Evolutionary conservation across 1,140 invertebrate species (phyloP).

Genomic region (Drosophila biarmipes): DNA sequence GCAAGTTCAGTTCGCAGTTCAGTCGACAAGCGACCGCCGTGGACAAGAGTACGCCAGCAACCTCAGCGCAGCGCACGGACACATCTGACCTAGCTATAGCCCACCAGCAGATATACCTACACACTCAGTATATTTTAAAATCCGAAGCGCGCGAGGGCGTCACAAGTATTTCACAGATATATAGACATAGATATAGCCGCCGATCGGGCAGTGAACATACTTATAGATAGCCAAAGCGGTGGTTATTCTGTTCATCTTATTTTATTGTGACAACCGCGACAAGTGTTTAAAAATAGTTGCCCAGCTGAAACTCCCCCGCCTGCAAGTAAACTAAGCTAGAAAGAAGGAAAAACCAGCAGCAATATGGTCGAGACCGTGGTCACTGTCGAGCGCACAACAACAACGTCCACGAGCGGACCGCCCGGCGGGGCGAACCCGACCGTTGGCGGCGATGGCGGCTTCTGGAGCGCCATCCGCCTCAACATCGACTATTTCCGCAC

Average conservation of each 20-base stretch:
- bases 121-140: constrained; percentile 36
- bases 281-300: constrained; percentile 73
- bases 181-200: constrained; percentile 34
- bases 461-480: constrained; percentile 85
- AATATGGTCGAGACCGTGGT: constrained; percentile 90
- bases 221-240: constrained; percentile 7
- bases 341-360: constrained; percentile 35
- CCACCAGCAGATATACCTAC: constrained; percentile 10
- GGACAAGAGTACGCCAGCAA: constrained; percentile 47
- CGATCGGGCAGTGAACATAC: constrained; percentile 16
- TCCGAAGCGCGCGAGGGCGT: constrained; percentile 54
- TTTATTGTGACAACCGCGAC: constrained; percentile 68
- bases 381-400: constrained; percentile 87
- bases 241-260: constrained; percentile 69
- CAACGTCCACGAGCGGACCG: constrained; percentile 85
- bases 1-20: constrained; percentile 26
- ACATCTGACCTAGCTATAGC: constrained; percentile 4
- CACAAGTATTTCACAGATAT: constrained; percentile 29
- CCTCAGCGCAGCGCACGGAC: constrained; percentile 2
- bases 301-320: constrained; percentile 26
- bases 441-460: constrained; percentile 78
- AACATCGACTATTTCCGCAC: constrained; percentile 88
- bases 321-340: constrained; percentile 1
- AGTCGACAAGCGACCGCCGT: constrained; percentile 61
- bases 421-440: constrained; percentile 83